These are phyloP conservation scores for Agrenia bidenticulata DNA, from an alignment of 2,888 invertebrate genomes.

Conservation along the genomic window DNA sequence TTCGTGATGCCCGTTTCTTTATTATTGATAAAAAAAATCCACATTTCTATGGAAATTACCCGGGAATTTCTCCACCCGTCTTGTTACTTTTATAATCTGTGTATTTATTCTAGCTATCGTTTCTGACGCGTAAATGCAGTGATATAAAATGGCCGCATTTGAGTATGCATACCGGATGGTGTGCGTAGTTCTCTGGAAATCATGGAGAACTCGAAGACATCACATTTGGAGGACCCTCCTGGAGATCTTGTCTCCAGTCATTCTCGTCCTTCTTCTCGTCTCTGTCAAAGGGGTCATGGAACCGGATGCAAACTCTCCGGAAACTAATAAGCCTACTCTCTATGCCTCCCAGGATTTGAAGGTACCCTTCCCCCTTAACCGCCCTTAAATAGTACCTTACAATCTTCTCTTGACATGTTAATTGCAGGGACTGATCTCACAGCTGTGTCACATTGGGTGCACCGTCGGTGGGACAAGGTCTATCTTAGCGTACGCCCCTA, in stretches of 20 bases:
- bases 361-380: not conserved
- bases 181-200: constrained; percentile 30
- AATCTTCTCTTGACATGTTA: not conserved
- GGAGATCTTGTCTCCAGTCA: constrained; percentile 27
- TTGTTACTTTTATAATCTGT: too few relatives aligned
- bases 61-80: too few relatives aligned
- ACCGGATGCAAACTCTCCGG: constrained; percentile 12
- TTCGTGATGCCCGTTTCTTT: too few relatives aligned
- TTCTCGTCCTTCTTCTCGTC: constrained; percentile 27
- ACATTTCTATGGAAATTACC: too few relatives aligned
- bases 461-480: not conserved
- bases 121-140: too few relatives aligned
- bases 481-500: constrained; percentile 32
- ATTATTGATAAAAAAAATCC: too few relatives aligned
- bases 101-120: too few relatives aligned
- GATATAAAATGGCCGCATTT: constrained; percentile 24
- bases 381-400: not conserved
- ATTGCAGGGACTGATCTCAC: constrained; percentile 17
- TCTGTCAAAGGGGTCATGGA: constrained; percentile 30
- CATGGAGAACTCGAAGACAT: constrained; percentile 26
- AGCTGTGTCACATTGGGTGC: constrained; percentile 24
- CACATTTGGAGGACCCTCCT: constrained; percentile 22
- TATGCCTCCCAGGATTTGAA: constrained; percentile 9
- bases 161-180: constrained; percentile 29
- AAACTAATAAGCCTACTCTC: not conserved